phyloP scores from a whole-genome alignment of 2,113 vertebrate species.

The Trachemys scripta region DNA sequence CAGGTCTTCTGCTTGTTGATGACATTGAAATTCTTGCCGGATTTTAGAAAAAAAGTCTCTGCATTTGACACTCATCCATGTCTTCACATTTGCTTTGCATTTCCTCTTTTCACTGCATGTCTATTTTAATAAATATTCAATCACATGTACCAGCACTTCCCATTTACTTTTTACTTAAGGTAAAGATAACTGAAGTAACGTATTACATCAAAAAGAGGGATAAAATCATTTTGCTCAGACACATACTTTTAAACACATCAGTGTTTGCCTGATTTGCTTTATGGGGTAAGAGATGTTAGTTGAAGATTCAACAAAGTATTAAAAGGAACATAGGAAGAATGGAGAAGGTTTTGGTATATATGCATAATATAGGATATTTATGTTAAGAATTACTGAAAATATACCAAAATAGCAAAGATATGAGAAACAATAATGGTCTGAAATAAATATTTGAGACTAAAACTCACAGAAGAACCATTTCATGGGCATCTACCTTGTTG shows the following conservation, averaged over 20 bases:
- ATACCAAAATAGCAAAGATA: background rate
- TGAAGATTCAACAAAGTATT: background rate
- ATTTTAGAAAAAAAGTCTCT: slow-evolving; percentile 47
- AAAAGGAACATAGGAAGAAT: background rate
- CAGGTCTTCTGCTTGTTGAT: background rate
- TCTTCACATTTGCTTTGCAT: slow-evolving; percentile 72
- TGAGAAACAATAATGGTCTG: background rate
- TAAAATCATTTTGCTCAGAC: slow-evolving; percentile 38
- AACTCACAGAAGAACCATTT: background rate
- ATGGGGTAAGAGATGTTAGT: slow-evolving; percentile 35
- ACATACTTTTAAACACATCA: background rate
- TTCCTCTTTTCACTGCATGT: slow-evolving; percentile 71
- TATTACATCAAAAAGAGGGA: slow-evolving; percentile 29
- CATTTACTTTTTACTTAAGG: slow-evolving; percentile 50
- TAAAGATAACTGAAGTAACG: slow-evolving; percentile 34
- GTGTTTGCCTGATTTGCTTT: slow-evolving; percentile 44
- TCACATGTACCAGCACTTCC: slow-evolving; percentile 22
- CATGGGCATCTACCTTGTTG: background rate
- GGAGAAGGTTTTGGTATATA: background rate
- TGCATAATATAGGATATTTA: background rate
- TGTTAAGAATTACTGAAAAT: background rate
- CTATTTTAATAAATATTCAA: slow-evolving; percentile 74
- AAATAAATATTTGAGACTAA: background rate
- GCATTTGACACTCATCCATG: slow-evolving; percentile 12
- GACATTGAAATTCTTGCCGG: slow-evolving; percentile 3